These are phyloP conservation scores for Bombus polaris DNA, from an alignment of 1,140 invertebrate genomes.

Conservation along the genomic window DNA sequence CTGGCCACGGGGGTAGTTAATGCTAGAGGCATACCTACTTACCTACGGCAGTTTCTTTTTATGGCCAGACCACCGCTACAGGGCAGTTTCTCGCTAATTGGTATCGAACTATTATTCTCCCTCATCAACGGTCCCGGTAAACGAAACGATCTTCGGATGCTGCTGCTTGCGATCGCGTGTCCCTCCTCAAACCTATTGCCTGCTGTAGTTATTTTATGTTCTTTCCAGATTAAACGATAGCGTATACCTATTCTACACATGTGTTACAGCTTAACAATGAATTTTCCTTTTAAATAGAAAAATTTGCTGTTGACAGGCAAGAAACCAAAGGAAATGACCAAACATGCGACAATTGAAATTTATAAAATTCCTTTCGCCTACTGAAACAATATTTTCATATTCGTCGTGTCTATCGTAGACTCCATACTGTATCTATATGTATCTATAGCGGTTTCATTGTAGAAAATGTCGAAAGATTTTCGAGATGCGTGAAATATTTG, in stretches of 20 bases:
- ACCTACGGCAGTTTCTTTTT: constrained; percentile 82
- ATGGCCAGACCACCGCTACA: constrained; percentile 70
- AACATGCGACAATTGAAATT: too few relatives aligned
- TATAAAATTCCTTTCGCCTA: too few relatives aligned
- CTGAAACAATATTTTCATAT: too few relatives aligned
- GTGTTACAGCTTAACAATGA: too few relatives aligned
- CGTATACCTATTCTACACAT: background rate
- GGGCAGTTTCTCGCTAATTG: constrained; percentile 81
- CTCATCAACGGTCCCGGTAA: constrained; percentile 71
- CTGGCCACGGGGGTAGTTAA: constrained; percentile 79
- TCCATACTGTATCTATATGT: too few relatives aligned
- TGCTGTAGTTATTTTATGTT: background rate
- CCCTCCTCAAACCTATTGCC: background rate
- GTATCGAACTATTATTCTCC: constrained; percentile 82
- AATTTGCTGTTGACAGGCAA: too few relatives aligned
- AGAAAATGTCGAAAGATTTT: too few relatives aligned
- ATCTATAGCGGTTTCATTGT: background rate
- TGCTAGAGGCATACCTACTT: constrained; percentile 80
- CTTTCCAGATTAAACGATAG: background rate
- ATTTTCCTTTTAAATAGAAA: too few relatives aligned
- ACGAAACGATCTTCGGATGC: constrained; percentile 52
- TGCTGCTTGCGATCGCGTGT: constrained; percentile 17
- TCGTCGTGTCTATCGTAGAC: too few relatives aligned
- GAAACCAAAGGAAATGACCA: too few relatives aligned
- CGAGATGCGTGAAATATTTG: background rate